Conservation (phyloP, 2,113 vertebrate species). For the Siniperca knerii region DNA sequence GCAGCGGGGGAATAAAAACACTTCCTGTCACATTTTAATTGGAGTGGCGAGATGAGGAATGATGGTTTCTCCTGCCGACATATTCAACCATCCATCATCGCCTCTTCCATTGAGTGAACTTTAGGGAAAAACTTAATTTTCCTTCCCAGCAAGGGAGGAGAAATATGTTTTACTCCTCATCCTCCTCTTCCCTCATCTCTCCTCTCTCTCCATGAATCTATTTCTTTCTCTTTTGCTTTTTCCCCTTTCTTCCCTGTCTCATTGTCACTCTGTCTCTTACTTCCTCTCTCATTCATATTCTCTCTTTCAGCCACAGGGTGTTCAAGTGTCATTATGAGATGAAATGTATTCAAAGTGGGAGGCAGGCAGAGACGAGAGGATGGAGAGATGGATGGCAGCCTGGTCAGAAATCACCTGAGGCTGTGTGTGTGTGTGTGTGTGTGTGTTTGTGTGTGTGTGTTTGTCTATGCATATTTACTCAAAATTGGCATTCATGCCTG, state of each 20-base stretch:
- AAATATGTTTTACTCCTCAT: constrained; percentile 48
- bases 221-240: background rate
- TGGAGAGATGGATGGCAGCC: constrained; percentile 57
- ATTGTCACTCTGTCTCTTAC: constrained; percentile 19
- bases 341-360: constrained; percentile 74
- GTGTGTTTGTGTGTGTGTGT: constrained; percentile 31
- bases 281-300: constrained; percentile 43
- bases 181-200: background rate
- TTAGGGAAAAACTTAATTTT: constrained; percentile 65
- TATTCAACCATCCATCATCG: constrained; percentile 71
- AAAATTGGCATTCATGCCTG: constrained; percentile 69
- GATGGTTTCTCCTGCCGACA: constrained; percentile 41
- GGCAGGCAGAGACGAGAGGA: constrained; percentile 46
- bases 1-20: constrained; percentile 9
- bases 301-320: constrained; percentile 49
- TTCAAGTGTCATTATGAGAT: constrained; percentile 69
- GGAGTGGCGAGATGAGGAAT: constrained; percentile 66
- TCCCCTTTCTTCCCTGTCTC: background rate
- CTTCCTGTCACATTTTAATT: constrained; percentile 74
- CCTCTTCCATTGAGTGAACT: constrained; percentile 54
- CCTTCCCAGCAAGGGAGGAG: constrained; percentile 31
- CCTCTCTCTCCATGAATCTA: constrained; percentile 3
- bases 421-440: constrained; percentile 21
- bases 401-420: constrained; percentile 71
- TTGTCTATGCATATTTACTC: constrained; percentile 61